These are phyloP conservation scores for Heterodera filipjevi DNA, from an alignment of 2,888 invertebrate genomes.

Conservation along the genomic window DNA sequence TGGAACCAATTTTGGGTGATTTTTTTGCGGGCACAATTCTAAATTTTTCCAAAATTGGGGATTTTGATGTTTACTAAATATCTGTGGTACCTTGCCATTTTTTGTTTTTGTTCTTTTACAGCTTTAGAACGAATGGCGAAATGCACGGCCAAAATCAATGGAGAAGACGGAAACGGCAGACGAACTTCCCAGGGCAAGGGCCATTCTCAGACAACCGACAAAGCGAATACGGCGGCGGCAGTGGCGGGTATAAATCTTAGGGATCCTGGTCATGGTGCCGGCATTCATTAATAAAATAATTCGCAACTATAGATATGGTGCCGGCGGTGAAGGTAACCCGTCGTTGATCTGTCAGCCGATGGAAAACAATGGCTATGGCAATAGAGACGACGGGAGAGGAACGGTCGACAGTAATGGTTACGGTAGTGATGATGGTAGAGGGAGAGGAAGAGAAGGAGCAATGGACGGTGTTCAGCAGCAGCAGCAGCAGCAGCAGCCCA, in stretches of 20 bases:
- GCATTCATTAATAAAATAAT: too few relatives aligned
- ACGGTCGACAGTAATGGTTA: background rate
- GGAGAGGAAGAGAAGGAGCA: background rate
- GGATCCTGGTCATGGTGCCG: too few relatives aligned
- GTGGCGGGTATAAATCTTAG: background rate
- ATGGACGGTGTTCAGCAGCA: background rate
- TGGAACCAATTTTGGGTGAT: too few relatives aligned
- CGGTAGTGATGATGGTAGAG: background rate
- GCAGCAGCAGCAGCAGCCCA: too few relatives aligned
- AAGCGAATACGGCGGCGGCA: background rate
- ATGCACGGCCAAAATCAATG: background rate
- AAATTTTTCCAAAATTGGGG: too few relatives aligned
- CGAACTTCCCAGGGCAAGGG: background rate
- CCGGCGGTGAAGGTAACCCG: background rate
- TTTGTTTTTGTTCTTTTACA: background rate
- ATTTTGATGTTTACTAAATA: too few relatives aligned
- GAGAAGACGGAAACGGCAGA: background rate
- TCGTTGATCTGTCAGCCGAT: conserved; percentile 7
- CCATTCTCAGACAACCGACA: background rate
- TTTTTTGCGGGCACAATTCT: too few relatives aligned
- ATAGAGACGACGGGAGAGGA: background rate
- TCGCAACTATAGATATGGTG: background rate
- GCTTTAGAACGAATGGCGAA: conserved; percentile 5
- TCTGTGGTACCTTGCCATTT: too few relatives aligned
- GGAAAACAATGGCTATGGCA: background rate